Evolutionary conservation across 1,140 invertebrate species (phyloP).

Genomic region (Mercenaria mercenaria): DNA sequence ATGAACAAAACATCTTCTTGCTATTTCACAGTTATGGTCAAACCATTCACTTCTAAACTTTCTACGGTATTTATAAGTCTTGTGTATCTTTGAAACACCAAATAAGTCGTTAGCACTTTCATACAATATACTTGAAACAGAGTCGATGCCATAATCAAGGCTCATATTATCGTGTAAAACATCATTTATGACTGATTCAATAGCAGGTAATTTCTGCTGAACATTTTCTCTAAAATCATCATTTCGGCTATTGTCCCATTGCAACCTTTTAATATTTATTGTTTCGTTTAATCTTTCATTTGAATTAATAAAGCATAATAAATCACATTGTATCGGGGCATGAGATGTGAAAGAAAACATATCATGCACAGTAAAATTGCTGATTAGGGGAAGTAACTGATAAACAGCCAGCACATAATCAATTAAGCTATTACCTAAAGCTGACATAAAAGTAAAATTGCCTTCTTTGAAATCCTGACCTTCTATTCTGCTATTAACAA

Average conservation of each 20-base stretch:
- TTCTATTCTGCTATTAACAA: constrained; percentile 29
- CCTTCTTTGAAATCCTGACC: not conserved
- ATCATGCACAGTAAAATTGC: not conserved
- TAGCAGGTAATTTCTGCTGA: not conserved
- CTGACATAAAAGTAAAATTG: not conserved
- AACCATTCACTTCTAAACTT: too few species aligned
- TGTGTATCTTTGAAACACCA: too few species aligned
- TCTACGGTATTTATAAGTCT: too few species aligned
- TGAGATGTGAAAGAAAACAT: not conserved
- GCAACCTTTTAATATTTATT: too few species aligned
- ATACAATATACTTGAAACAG: too few species aligned
- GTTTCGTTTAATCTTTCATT: too few species aligned
- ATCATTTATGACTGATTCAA: not conserved
- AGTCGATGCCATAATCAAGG: not conserved
- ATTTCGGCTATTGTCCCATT: too few species aligned
- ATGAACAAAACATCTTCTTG: too few species aligned
- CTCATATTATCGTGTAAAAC: not conserved
- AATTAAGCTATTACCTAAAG: not conserved
- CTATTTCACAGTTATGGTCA: too few species aligned
- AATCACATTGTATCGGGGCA: too few species aligned
- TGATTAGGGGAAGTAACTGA: not conserved
- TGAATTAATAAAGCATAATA: too few species aligned
- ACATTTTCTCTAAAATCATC: not conserved
- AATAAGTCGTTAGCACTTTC: too few species aligned
- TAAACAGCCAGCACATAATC: not conserved